These are phyloP conservation scores for Papilio elwesi DNA, from an alignment of 2,888 invertebrate species.

Conservation along the genomic window DNA sequence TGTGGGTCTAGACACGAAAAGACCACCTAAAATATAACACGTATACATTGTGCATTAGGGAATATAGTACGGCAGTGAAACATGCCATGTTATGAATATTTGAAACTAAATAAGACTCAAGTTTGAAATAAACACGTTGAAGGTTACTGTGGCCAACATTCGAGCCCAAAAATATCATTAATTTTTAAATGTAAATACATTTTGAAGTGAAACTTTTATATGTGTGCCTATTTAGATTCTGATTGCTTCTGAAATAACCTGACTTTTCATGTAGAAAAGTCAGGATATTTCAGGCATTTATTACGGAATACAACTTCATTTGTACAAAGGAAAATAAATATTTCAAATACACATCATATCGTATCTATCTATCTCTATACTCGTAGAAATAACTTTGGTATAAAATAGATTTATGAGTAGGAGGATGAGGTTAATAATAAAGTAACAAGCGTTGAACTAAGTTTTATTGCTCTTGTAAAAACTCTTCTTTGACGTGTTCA, in stretches of 20 bases:
- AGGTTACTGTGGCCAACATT: background rate
- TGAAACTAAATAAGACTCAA: constrained; percentile 12
- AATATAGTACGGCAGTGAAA: constrained; percentile 10
- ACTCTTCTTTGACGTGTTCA: constrained; percentile 21
- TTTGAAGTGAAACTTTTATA: background rate
- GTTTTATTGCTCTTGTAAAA: constrained; percentile 28
- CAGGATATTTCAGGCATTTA: too few species aligned
- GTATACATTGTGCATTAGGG: constrained; percentile 8
- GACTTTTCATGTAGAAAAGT: too few species aligned
- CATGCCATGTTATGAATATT: constrained; percentile 21
- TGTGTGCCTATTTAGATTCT: background rate
- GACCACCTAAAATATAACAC: constrained; percentile 11
- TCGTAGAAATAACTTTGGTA: background rate
- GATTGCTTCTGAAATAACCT: background rate
- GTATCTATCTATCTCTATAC: too few species aligned
- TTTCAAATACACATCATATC: too few species aligned
- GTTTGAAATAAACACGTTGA: constrained; percentile 19
- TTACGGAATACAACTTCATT: too few species aligned
- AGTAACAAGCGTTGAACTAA: constrained; percentile 25
- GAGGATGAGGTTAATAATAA: constrained; percentile 25
- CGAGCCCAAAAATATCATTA: background rate
- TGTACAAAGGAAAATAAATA: too few species aligned
- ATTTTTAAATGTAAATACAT: background rate
- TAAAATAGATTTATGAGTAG: constrained; percentile 2
- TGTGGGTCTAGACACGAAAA: constrained; percentile 25